Evolutionary conservation across 30 jellyfish, hydroid and myxozoan species (phyloP), one percentile per base, ranked within the genome.

Genomic region (Chrysaora quinquecirrha): DNA sequence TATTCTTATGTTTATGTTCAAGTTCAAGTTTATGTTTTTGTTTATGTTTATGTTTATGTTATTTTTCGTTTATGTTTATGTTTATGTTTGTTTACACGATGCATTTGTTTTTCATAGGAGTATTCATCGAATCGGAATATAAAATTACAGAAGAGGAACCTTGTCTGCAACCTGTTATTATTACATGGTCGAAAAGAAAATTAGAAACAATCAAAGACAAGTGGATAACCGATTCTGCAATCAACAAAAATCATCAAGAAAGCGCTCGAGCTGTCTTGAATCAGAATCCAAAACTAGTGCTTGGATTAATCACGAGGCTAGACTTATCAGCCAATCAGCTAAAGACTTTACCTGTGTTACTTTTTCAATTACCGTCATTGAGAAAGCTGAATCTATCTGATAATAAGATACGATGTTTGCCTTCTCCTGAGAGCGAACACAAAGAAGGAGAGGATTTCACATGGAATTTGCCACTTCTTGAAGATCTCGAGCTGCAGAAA

Each of bases 391-490:
- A 84, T 32, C 77, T 93, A 33, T 84, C 98, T 7, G 88, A 93
- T 18, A 93, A 93, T 74, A 21, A 35, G 6, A 32, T 76, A 9
- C 12, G 38, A 14, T 24, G 64, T 1, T 58, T 76, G 69, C 79
- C 85, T 23, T 43, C 65, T 11, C 58, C 34, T 6, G 31, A 16
- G 56, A 0, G 46, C 23, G 79, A 21, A 2, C 35, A n/a, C n/a
- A 70, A 43, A 16, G 82, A 25, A 32, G 43, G 20, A n/a, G 77
- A 64, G 1, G 46, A 34, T 19, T 73, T 21, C 67, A 56, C 78
- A 19, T 91, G 98, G 98, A 86, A 91, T 35, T 93, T 96, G 38
- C 96, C 96, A 0, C 47, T 82, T 20, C 67, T 93, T 49, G 98
- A 86, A 48, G 96, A 76, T 43, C 54, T 93, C 28, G 97, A 93